Conservation (phyloP, 1,140 invertebrate species). For the Arion vulgaris region DNA sequence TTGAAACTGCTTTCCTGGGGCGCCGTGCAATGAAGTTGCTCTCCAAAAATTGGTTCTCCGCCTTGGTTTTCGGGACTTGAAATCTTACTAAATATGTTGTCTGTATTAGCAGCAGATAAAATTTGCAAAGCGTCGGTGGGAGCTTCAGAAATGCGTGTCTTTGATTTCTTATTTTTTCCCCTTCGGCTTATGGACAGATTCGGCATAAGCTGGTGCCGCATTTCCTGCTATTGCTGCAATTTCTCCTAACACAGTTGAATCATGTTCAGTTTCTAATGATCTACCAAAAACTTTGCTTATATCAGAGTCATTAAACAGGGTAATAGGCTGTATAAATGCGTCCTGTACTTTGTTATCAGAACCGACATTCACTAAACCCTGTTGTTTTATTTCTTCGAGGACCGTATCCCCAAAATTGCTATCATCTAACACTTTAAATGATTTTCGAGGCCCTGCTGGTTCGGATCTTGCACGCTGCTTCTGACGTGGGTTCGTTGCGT, state of each 20-base stretch:
- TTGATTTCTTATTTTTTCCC: neutral
- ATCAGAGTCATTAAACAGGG: neutral
- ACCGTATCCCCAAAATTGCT: neutral
- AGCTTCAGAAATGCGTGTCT: neutral
- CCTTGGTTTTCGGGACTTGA: neutral
- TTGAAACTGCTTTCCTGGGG: no score
- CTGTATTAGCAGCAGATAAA: neutral
- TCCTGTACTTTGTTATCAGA: neutral
- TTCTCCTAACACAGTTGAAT: neutral
- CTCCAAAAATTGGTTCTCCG: no score
- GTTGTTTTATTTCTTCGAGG: neutral
- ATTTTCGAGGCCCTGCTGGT: neutral
- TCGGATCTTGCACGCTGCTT: neutral
- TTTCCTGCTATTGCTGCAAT: no score
- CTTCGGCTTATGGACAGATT: neutral
- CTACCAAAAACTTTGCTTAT: neutral
- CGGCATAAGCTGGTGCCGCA: neutral
- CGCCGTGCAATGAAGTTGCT: no score
- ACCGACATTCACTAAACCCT: neutral
- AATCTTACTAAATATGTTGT: neutral
- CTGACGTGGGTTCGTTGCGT: neutral
- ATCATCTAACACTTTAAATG: neutral
- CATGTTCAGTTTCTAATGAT: neutral
- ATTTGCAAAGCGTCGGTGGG: neutral
- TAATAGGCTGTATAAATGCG: neutral